Percentiles rank a stretch among this genome's conserved stretches.
Conservation (phyloP, 1,140 invertebrate species). For the Phortica variegata region DNA sequence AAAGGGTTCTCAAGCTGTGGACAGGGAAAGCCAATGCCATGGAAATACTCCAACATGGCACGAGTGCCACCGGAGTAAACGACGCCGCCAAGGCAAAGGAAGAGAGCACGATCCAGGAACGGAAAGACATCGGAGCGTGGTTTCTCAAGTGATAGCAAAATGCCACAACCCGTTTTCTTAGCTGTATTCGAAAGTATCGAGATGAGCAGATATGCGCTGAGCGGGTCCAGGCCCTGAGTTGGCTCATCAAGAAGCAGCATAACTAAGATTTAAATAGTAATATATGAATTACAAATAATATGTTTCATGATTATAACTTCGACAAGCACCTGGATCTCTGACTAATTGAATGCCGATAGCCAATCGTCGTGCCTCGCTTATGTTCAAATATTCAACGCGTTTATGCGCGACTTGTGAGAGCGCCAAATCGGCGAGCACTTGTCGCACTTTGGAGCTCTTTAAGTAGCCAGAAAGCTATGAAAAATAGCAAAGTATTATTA, state of each 20-base stretch:
- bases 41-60: slow-evolving; percentile 88
- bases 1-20: slow-evolving; percentile 89
- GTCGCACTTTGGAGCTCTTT: slow-evolving; percentile 73
- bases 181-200: slow-evolving; percentile 91
- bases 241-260: slow-evolving; percentile 86
- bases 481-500: not conserved
- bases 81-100: slow-evolving; percentile 84
- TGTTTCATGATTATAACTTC: slow-evolving; percentile 50
- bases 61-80: slow-evolving; percentile 88
- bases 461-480: slow-evolving; percentile 69
- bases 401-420: slow-evolving; percentile 82
- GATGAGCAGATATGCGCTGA: slow-evolving; percentile 89
- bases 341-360: slow-evolving; percentile 86
- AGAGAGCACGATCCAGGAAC: slow-evolving; percentile 76
- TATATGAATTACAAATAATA: not conserved
- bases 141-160: slow-evolving; percentile 88
- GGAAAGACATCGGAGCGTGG: slow-evolving; percentile 91
- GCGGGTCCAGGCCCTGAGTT: slow-evolving; percentile 84
- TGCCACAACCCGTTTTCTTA: slow-evolving; percentile 84
- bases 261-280: slow-evolving; percentile 59
- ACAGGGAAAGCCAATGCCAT: slow-evolving; percentile 88
- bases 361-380: slow-evolving; percentile 80
- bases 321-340: slow-evolving; percentile 72
- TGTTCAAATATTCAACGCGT: slow-evolving; percentile 74
- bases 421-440: slow-evolving; percentile 87